Base-by-base conservation (phyloP, 2,113 vertebrate species). In the Litocranius walleri region DNA sequence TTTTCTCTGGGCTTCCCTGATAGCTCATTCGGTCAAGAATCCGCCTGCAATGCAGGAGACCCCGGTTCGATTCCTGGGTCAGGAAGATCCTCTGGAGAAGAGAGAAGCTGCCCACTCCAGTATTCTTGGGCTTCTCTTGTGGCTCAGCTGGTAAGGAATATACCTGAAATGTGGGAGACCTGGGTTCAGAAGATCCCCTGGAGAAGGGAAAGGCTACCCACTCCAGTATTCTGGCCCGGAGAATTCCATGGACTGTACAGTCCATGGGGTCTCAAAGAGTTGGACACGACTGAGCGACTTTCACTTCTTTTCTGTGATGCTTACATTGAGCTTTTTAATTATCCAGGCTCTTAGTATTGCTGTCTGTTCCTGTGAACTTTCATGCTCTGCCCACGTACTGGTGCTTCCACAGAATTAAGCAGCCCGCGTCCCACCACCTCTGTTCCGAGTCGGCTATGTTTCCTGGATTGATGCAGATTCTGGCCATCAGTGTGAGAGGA, bases 101-200 rank as follows among this genome's bases (percentile, higher is more conserved):
- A 40, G n/a, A 74, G 21, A 40, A 21, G 67, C 67, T 74, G 67
- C 19, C 67, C 10, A 40, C n/a, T 40, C 67, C 67, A 74, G 19
- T 74, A 74, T 40, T 40, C n/a, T 40, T 74, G n/a, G 67, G 67
- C 21, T 74, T 74, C 67, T 10, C 19, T 40, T 23, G 19, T 74
- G n/a, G 67, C n/a, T 40, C 19, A 74, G n/a, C 36, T 74, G 67
- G 19, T 74, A 21, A 23, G 10, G 67, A 74, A 74, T 74, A n/a
- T n/a, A 12, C n/a, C 5, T 0, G 0, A 10, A 40, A 13, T 40
- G 67, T 0, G 1, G 10, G 67, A 40, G 67, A 74, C 5, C n/a
- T 74, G 67, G 10, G 67, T 71, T 71, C 0, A 0, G 67, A 23
- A 74, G 67, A 74, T 74, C 67, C n/a, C 67, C n/a, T 74, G 9